A percentile compares a stretch with the other conserved stretches of the same genome.
phyloP scores from a whole-genome alignment of 2,797 vertebrate species.

The Chiroxiphia lanceolata region DNA sequence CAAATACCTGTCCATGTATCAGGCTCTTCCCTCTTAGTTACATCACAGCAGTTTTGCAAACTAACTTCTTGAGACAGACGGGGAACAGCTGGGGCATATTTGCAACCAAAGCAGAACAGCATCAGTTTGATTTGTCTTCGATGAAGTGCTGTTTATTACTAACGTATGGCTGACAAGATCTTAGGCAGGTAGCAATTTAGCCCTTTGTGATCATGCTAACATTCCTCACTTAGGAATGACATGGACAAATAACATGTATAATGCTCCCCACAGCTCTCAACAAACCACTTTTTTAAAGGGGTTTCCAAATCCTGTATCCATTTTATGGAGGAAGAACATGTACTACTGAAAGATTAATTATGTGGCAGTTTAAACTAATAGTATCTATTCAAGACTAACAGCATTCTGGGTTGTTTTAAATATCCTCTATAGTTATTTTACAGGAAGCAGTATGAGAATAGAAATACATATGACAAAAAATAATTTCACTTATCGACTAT shows the following conservation, averaged over 20 bases:
- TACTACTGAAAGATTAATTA: not conserved
- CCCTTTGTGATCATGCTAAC: not conserved
- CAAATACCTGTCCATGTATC: not conserved
- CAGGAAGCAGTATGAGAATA: not conserved
- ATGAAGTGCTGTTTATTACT: not conserved
- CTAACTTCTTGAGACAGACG: not conserved
- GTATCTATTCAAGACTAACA: not conserved
- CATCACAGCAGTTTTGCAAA: not conserved
- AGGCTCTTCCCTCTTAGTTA: not conserved
- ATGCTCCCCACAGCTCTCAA: not conserved
- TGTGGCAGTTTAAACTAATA: not conserved
- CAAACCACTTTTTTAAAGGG: not conserved
- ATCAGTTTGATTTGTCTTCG: not conserved
- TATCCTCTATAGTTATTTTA: not conserved
- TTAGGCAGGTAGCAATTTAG: not conserved
- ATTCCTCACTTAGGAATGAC: not conserved
- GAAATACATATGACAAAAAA: not conserved
- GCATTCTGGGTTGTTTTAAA: not conserved
- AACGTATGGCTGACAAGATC: not conserved
- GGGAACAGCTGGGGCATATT: not conserved
- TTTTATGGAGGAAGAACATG: not conserved
- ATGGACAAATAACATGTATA: rapidly evolving
- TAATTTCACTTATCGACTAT: not conserved
- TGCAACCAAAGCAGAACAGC: not conserved
- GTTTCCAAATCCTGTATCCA: not conserved